Percentiles rank a stretch among this genome's conserved stretches.
phyloP scores from a whole-genome alignment of 2,888 invertebrate genomes.

The Cephus nigrinus region DNA sequence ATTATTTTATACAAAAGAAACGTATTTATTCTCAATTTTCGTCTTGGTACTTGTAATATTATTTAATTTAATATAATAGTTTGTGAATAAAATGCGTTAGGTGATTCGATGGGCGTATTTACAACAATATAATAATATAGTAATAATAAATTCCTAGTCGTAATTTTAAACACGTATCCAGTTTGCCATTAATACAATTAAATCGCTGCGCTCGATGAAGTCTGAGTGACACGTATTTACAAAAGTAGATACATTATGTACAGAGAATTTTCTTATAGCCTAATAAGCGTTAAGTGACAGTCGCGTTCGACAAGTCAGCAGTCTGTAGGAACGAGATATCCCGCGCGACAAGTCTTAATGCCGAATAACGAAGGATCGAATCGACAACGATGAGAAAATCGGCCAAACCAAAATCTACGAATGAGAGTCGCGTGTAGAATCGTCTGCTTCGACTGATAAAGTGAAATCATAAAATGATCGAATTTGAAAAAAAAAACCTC shows the following conservation, averaged over 20 bases:
- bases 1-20: conserved; percentile 46
- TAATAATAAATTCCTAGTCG: conserved; percentile 36
- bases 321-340: conserved; percentile 57
- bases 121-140: conserved; percentile 46
- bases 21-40: conserved; percentile 48
- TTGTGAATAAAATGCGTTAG: conserved; percentile 41
- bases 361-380: conserved; percentile 15
- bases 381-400: conserved; percentile 1
- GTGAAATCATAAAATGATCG: not conserved
- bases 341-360: conserved; percentile 28
- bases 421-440: conserved; percentile 3
- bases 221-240: conserved; percentile 48
- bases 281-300: conserved; percentile 64
- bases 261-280: conserved; percentile 58
- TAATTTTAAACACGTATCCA: conserved; percentile 29
- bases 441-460: not conserved
- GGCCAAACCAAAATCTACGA: conserved; percentile 7
- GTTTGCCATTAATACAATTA: conserved; percentile 20
- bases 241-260: conserved; percentile 62
- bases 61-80: conserved; percentile 50
- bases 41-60: conserved; percentile 40
- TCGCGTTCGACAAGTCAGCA: conserved; percentile 43
- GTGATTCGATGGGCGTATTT: conserved; percentile 47
- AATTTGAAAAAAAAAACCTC: not conserved
- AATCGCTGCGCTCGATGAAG: conserved; percentile 35